These are phyloP conservation scores for Calameuta pallipes DNA, from an alignment of 2,888 invertebrate genomes.

Conservation along the genomic window DNA sequence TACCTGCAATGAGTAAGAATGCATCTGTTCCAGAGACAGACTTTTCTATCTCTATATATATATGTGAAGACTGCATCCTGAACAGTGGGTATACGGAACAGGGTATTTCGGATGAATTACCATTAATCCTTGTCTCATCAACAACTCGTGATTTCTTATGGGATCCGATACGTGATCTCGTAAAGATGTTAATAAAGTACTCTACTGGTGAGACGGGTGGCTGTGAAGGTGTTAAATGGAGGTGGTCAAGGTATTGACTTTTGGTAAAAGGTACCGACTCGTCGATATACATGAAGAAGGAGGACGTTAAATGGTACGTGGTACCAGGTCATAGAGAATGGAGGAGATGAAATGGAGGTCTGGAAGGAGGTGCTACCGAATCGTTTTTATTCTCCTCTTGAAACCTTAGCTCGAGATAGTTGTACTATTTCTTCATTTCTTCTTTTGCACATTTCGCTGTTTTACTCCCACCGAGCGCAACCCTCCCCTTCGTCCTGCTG, in stretches of 20 bases:
- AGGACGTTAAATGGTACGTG: constrained; percentile 1
- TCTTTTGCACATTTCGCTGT: not conserved
- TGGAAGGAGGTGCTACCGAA: not conserved
- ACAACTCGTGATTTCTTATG: constrained; percentile 38
- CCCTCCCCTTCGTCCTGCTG: not conserved
- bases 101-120: not conserved
- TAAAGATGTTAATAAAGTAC: constrained; percentile 58
- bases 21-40: constrained; percentile 3
- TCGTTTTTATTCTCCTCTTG: not conserved
- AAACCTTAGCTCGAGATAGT: not conserved
- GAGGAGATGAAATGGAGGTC: not conserved
- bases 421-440: not conserved
- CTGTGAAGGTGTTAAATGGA: constrained; percentile 18
- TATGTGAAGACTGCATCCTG: not conserved
- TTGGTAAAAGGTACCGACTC: not conserved
- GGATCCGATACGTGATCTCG: constrained; percentile 55
- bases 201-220: constrained; percentile 20
- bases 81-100: not conserved
- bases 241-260: not conserved
- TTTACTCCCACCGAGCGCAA: not conserved
- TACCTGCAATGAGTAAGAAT: constrained; percentile 6
- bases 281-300: not conserved
- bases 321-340: constrained; percentile 2
- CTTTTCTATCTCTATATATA: constrained; percentile 36
- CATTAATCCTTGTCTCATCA: constrained; percentile 27